These are phyloP conservation scores for Tryphoninae sp. DNA, from an alignment of 2,888 invertebrate genomes.

Conservation along the genomic window DNA sequence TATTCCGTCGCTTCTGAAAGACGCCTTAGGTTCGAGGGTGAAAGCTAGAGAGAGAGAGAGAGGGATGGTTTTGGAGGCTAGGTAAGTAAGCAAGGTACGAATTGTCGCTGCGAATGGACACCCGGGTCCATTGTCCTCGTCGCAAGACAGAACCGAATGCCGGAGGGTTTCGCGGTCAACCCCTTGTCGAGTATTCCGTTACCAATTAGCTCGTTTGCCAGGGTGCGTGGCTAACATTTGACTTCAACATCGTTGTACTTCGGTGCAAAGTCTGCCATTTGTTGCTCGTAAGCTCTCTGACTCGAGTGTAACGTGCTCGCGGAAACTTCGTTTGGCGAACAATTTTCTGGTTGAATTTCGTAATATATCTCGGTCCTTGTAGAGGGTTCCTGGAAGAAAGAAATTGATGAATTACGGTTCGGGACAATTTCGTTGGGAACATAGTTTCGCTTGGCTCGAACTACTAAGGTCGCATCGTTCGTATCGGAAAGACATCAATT, in stretches of 20 bases:
- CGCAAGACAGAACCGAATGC: conserved; percentile 9
- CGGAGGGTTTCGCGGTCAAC: conserved; percentile 30
- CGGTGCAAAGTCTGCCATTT: neutral
- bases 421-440: neutral
- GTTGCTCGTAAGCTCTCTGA: neutral
- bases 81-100: conserved; percentile 20
- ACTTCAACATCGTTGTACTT: conserved; percentile 16
- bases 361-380: neutral
- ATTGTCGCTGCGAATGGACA: conserved; percentile 14
- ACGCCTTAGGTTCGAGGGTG: conserved; percentile 29
- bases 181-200: conserved; percentile 45
- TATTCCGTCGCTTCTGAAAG: conserved; percentile 58
- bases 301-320: neutral
- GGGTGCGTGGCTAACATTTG: conserved; percentile 7
- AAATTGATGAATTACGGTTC: neutral
- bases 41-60: conserved; percentile 28
- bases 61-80: neutral
- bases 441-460: neutral
- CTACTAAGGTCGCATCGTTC: neutral
- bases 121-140: neutral
- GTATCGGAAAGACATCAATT: conserved; percentile 5
- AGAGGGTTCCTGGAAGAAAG: neutral
- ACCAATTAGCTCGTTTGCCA: conserved; percentile 47
- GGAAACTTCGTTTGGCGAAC: neutral
- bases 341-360: neutral